Evolutionary conservation across 2,113 vertebrate genomes (phyloP), one percentile per base, ranked within the genome.

Genomic region (Athene cunicularia): DNA sequence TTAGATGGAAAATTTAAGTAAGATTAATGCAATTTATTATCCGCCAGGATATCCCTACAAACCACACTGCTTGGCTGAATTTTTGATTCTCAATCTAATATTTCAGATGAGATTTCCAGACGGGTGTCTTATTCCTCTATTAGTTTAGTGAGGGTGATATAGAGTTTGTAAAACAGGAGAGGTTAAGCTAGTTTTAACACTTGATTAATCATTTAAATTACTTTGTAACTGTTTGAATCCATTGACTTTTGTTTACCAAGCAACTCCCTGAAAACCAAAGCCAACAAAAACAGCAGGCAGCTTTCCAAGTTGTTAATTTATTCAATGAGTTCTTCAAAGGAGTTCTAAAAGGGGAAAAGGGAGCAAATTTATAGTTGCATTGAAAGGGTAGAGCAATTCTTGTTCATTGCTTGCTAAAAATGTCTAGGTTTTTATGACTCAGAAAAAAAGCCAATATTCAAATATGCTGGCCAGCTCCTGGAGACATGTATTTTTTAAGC

Each of bases 91-190:
- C 96, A 97, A 97, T 98, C 97, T 99, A 98, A 98, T 98, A 98
- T 99, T 98, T 96, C 98, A 99, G 99, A 99, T 99, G 99, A 99
- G 99, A 98, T 99, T 99, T 99, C 99, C 99, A 99, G 99, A 99
- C 97, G 96, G 95, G 98, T 98, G 98, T 99, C 99, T 98, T 98
- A 98, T 98, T 99, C 99, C 98, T 98, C 99, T 98, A 98, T 98
- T 98, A 98, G 99, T 98, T 98, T 97, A 98, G 98, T 98, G 96
- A 97, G 99, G 98, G 99, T 99, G 99, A 99, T 99, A 98, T 98
- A 99, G 98, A 98, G 98, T 98, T 99, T 98, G 98, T 97, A 99
- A 98, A 98, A 98, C 97, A 95, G 96, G 84, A 97, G 98, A 98
- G 98, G 98, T 98, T 98, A 98, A 98, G 98, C 97, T 97, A 97